phyloP scores from a whole-genome alignment of 2,113 vertebrate genomes.

The Oplegnathus fasciatus region DNA sequence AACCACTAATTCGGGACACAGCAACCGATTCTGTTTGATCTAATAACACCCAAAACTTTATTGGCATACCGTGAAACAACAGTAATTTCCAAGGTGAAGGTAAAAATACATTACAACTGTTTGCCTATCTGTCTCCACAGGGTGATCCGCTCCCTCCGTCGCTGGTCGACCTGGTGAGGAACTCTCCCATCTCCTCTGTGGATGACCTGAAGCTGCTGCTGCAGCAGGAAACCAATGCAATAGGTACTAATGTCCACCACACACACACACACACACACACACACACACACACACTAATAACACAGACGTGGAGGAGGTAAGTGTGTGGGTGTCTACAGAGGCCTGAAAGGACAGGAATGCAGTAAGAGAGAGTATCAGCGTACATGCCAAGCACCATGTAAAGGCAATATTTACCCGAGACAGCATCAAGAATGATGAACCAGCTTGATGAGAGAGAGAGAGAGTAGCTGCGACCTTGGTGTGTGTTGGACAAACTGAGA shows the following conservation, averaged over 20 bases:
- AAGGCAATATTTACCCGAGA: slow-evolving; percentile 65
- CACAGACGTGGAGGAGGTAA: slow-evolving; percentile 55
- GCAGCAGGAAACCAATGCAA: slow-evolving; percentile 88
- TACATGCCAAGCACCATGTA: slow-evolving; percentile 37
- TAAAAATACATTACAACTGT: neutral
- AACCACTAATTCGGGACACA: too few relatives aligned
- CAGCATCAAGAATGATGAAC: slow-evolving; percentile 43
- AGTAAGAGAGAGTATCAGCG: slow-evolving; percentile 26
- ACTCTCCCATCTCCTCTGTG: slow-evolving; percentile 90
- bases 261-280: slow-evolving; percentile 24
- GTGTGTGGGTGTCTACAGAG: slow-evolving; percentile 51
- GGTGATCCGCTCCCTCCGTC: slow-evolving; percentile 91
- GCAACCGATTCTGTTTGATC: neutral
- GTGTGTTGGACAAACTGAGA: slow-evolving; percentile 39
- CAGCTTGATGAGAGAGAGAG: slow-evolving; percentile 34
- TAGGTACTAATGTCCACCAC: slow-evolving; percentile 85
- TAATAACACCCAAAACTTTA: neutral
- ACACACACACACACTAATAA: slow-evolving; percentile 44
- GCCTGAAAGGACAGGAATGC: slow-evolving; percentile 67
- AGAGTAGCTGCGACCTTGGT: slow-evolving; percentile 61
- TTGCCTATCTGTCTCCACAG: slow-evolving; percentile 75
- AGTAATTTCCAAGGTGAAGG: neutral
- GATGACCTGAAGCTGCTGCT: slow-evolving; percentile 92
- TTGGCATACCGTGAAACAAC: neutral
- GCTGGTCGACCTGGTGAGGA: slow-evolving; percentile 91